Evolutionary conservation across 2,113 vertebrate genomes (phyloP), one percentile per base, ranked within the genome.

Genomic region (Odocoileus hemionus): DNA sequence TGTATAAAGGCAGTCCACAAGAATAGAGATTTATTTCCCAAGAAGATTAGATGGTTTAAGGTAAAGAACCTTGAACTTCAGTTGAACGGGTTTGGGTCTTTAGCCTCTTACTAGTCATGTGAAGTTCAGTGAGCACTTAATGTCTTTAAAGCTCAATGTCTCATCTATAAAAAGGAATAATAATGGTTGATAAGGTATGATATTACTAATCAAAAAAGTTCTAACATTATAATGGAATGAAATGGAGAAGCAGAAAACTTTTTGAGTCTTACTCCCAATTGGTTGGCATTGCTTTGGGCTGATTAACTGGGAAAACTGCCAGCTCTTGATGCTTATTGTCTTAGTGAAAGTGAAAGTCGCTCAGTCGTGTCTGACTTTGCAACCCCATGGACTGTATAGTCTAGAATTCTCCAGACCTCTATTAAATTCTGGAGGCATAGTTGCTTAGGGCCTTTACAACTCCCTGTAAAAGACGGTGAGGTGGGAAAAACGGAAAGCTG

Each of bases 61-160:
- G 33, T 67, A 57, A 89, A 92, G 30, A 90, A 74, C 14, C 21
- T 80, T 85, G 45, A 96, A 79, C 74, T 67, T 89, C 55, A 86
- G 10, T 89, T 33, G 70, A 67, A 45, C 43, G 16, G 23, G 50
- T 86, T 86, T 80, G 47, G 23, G n/a, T 89, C 70, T 67, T 79
- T 74, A 70, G 25, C 80, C 14, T 96, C 45, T 84, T 89, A 86
- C 47, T 82, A 88, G 55, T 86, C 85, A 45, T 39, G 12, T 86
- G 78, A 74, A 64, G 26, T 86, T 83, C 33, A 82, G 13, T 86
- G 33, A 82, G 28, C 64, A 61, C n/a, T 79, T 88, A 47, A 47
- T 95, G 25, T 95, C 33, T 45, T 39, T 95, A 76, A 79, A n/a
- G 60, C 70, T 97, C 61, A 79, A 55, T 93, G 80, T 91, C 28